Evolutionary conservation across 2,888 invertebrate genomes (phyloP).

Genomic region (Lathronympha strigana): DNA sequence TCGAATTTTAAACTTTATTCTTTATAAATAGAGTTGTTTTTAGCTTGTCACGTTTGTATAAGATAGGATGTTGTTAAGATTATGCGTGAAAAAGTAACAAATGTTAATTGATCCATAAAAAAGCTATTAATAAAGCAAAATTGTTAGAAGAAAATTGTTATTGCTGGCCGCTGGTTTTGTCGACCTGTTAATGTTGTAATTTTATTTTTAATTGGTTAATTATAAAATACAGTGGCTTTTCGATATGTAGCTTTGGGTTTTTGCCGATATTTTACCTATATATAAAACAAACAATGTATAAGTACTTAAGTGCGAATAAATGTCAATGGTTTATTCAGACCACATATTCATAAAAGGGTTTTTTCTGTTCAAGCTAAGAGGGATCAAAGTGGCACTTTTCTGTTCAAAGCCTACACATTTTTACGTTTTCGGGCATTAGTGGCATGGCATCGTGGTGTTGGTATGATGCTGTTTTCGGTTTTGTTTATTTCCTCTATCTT

Average conservation of each 20-base stretch:
- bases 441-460: no score
- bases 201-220: constrained; percentile 21
- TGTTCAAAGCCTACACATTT: no score
- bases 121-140: constrained; percentile 72
- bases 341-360: no score
- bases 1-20: constrained; percentile 5
- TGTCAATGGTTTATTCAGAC: no score
- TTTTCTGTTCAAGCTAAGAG: no score
- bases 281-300: no score
- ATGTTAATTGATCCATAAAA: constrained; percentile 78
- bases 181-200: constrained; percentile 8
- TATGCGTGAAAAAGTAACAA: constrained; percentile 64
- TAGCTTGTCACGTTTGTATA: background rate
- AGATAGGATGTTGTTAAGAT: constrained; percentile 2
- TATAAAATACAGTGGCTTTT: background rate
- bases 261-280: background rate
- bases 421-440: no score
- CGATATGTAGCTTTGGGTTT: background rate
- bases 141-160: constrained; percentile 63
- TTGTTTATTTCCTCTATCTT: no score
- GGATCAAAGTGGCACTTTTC: no score
- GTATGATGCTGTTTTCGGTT: no score
- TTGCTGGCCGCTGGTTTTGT: constrained; percentile 49
- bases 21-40: background rate
- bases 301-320: background rate